A percentile compares a stretch with the other conserved stretches of the same genome.
Conservation (phyloP, 2,888 invertebrate species). For the Morpho achilles region DNA sequence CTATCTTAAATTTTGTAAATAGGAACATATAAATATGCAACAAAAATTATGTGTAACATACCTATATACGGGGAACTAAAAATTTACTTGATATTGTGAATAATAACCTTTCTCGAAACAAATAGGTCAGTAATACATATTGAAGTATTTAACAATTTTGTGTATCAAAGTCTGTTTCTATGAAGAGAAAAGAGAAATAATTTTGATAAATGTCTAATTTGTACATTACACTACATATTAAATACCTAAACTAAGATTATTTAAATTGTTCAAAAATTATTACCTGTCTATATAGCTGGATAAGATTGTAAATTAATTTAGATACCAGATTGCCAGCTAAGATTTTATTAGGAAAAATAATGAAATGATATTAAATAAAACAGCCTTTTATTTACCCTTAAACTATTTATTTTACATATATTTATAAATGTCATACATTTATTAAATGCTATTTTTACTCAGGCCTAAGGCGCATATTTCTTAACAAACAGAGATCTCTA, state of each 20-base stretch:
- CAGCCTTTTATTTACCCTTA: slow-evolving; percentile 15
- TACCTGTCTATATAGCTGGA: slow-evolving; percentile 11
- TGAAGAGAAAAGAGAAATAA: too few species aligned
- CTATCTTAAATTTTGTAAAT: too few species aligned
- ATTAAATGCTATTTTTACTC: slow-evolving; percentile 40
- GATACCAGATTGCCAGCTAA: slow-evolving; percentile 15
- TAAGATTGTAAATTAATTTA: slow-evolving; percentile 21
- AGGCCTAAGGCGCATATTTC: slow-evolving; percentile 86
- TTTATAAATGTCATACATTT: neutral
- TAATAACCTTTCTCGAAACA: too few species aligned
- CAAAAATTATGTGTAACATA: too few species aligned
- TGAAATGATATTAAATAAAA: slow-evolving; percentile 18
- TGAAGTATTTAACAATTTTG: too few species aligned
- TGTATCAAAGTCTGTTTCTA: too few species aligned
- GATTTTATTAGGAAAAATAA: slow-evolving; percentile 18
- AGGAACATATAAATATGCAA: too few species aligned
- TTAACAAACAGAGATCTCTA: slow-evolving; percentile 90
- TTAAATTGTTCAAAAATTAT: slow-evolving; percentile 20
- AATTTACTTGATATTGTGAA: too few species aligned
- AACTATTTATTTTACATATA: neutral
- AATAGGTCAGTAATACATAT: too few species aligned
- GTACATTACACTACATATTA: neutral
- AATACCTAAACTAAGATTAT: slow-evolving; percentile 16
- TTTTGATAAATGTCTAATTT: too few species aligned
- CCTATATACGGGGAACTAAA: too few species aligned